Evolutionary conservation across 2,888 invertebrate species (phyloP), one percentile per base, ranked within the genome.

Genomic region (Leptarthrus brevirostris): DNA sequence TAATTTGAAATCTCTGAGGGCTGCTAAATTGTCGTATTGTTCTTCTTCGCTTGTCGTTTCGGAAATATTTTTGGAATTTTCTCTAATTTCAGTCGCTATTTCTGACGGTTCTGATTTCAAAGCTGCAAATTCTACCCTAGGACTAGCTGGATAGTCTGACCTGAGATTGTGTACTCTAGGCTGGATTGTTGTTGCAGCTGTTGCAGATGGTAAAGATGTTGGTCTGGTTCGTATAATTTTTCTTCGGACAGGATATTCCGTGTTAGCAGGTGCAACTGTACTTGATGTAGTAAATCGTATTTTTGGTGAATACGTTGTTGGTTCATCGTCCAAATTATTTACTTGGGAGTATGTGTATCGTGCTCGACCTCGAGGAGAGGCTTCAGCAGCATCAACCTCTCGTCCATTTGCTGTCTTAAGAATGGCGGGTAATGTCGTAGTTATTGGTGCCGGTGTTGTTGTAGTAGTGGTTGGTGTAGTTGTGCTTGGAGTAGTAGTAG

Each of bases 281-380:
- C 75, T 64, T 8, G 69, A 66, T 0, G 78, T 78, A 1, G 78
- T 74, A 36, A 80, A 77, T 18, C 82, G 81, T 0, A 80, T 76
- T 66, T 81, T 83, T 0, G 86, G 85, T 0, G 84, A 80, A 78
- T 84, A 85, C 0, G 85, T 85, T 1, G 84, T 84, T 18, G 84
- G 81, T 26, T 77, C 77, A 72, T 84, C 83, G 49, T 82, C 82
- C 10, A 36, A 76, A 0, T 82, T n/a, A 81, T 66, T 12, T 79
- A 76, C 61, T 1, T 81, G 81, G 12, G 83, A 81, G 5, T 79
- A 81, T 0, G 84, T 84, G 58, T 83, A 85, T 0, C 85, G 81
- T 0, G 84, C 84, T 2, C 85, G 81, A 1, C 86, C 83, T 22
- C 84, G 79, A 2, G 80, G 77, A 22, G 80, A 80, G 14, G 78